Conservation (phyloP, 2,797 vertebrate species). For the Pangasius macronema region DNA sequence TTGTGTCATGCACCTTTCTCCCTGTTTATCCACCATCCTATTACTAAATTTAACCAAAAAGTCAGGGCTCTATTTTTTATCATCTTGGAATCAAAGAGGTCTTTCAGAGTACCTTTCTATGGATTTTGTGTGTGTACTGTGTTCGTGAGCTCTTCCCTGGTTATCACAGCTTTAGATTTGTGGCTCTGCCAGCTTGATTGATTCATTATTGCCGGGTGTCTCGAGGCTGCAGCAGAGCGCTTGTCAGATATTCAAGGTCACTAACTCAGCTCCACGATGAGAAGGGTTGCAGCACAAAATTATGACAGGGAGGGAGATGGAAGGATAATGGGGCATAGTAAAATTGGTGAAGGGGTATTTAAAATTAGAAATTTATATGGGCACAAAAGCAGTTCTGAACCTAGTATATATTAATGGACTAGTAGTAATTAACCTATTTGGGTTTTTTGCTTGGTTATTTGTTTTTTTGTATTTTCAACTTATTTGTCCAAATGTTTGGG, state of each 20-base stretch:
- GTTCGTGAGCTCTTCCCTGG: constrained; percentile 37
- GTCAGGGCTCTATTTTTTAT: constrained; percentile 9
- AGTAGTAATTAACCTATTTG: constrained; percentile 48
- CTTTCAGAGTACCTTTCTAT: neutral
- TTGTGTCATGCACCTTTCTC: neutral
- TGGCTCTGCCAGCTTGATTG: constrained; percentile 51
- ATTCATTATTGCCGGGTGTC: constrained; percentile 55
- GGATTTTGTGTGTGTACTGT: constrained; percentile 15
- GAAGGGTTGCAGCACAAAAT: constrained; percentile 22
- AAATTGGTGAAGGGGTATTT: constrained; percentile 43
- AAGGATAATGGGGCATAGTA: constrained; percentile 49
- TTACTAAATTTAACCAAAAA: constrained; percentile 9
- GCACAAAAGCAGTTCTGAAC: constrained; percentile 48
- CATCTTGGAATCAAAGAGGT: constrained; percentile 23
- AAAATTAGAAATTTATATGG: constrained; percentile 54
- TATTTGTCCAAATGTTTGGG: neutral
- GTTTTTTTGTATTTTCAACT: neutral
- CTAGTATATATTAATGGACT: constrained; percentile 58
- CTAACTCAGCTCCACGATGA: constrained; percentile 38
- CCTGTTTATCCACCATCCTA: neutral
- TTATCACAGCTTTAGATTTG: constrained; percentile 53
- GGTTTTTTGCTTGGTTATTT: neutral
- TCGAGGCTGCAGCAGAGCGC: constrained; percentile 44
- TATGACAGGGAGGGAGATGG: constrained; percentile 35
- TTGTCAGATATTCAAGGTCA: constrained; percentile 59